phyloP scores from a whole-genome alignment of 2,888 invertebrate genomes.

The Diadegma fenestrale region DNA sequence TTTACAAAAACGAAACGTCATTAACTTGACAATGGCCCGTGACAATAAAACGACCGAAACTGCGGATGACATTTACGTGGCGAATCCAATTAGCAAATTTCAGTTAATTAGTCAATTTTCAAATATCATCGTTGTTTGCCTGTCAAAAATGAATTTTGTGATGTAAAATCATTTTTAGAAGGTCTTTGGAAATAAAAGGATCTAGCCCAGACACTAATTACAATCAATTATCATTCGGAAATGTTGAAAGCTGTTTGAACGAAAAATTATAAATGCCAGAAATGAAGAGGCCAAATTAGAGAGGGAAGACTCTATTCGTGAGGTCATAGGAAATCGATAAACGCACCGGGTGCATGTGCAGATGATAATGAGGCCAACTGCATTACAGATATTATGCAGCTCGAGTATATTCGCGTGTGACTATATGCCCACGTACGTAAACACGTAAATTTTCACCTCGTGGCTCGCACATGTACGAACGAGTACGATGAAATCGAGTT shows the following conservation, averaged over 20 bases:
- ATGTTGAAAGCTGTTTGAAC: neutral
- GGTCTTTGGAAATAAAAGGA: no score
- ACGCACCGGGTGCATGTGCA: conserved; percentile 50
- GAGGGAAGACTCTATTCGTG: neutral
- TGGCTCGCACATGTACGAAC: conserved; percentile 13
- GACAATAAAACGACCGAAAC: no score
- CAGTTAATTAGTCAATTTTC: neutral
- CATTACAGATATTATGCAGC: conserved; percentile 64
- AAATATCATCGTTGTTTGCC: neutral
- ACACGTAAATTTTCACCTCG: conserved; percentile 37
- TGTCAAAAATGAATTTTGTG: no score
- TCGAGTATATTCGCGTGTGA: conserved; percentile 29
- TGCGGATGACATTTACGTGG: no score
- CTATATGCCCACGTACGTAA: conserved; percentile 10
- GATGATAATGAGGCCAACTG: conserved; percentile 65
- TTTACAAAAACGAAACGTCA: no score
- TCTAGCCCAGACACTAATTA: no score
- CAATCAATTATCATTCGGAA: no score
- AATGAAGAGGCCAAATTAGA: conserved; percentile 33
- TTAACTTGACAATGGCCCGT: no score
- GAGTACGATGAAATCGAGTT: conserved; percentile 59
- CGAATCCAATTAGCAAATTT: no score
- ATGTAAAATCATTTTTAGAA: no score
- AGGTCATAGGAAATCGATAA: conserved; percentile 45
- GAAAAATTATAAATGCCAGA: neutral